Percentiles rank a stretch among this genome's conserved stretches.
phyloP scores from a whole-genome alignment of 2,113 vertebrate genomes.

The Erythrocercus mccallii region DNA sequence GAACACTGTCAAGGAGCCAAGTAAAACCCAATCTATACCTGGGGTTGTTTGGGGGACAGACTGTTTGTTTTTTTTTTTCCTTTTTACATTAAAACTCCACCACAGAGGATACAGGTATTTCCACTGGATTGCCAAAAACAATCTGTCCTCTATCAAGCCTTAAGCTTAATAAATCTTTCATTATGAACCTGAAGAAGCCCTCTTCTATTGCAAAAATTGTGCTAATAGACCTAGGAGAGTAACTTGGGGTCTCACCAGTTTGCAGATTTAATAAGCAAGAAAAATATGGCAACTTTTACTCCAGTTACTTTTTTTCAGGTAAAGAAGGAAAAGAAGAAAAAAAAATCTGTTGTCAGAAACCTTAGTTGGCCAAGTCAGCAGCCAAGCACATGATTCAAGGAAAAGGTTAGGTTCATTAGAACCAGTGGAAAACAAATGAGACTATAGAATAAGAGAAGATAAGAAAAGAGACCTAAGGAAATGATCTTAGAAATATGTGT shows the following conservation, averaged over 20 bases:
- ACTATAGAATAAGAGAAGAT: not conserved
- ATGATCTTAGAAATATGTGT: not conserved
- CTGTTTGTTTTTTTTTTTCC: not conserved
- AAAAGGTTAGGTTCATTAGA: not conserved
- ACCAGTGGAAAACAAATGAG: not conserved
- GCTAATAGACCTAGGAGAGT: not conserved
- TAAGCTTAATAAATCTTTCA: not conserved
- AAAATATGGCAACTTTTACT: not conserved
- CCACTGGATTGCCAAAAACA: not conserved
- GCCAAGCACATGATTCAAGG: not conserved
- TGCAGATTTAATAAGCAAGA: not conserved
- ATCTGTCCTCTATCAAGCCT: not conserved
- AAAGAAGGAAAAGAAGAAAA: not conserved
- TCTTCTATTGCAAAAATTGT: not conserved
- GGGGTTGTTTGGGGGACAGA: not conserved
- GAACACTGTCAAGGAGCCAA: not conserved
- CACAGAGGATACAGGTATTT: not conserved
- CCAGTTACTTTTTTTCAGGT: not conserved
- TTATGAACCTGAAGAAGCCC: not conserved
- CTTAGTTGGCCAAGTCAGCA: not conserved
- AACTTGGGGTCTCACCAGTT: not conserved
- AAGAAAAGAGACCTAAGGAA: constrained; percentile 31
- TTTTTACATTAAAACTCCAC: not conserved
- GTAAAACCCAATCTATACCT: not conserved
- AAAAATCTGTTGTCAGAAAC: not conserved